Base-by-base conservation (phyloP, 1,140 invertebrate species). In the Temnothorax curvispinosus region DNA sequence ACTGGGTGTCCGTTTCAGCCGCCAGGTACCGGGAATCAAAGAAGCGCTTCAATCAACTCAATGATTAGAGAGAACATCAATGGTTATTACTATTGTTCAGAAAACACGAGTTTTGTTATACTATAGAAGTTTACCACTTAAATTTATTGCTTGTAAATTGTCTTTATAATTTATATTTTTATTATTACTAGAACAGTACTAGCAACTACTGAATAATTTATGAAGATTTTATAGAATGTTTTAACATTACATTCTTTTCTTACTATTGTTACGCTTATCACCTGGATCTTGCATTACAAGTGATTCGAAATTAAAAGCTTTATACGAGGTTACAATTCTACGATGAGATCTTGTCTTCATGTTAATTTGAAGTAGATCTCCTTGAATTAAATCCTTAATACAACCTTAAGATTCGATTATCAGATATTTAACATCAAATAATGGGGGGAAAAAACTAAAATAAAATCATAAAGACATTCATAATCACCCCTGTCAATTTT, bases 1-100 rank as follows among this genome's bases (percentile, higher is more conserved):
- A 74, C 72, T 50, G 54, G 69, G 80, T 84, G 69, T 84, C 67
- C 56, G 52, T 82, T 82, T 74, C 69, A 74, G 27, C 52, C 41
- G 38, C 41, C 41, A 21, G 80, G 50, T 60, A 82, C 32, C 52
- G 38, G 18, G 54, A 71, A 74, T 3, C 62, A 27, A 52, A 41
- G 60, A 21, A 72, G 52, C 35, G 11, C 5, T 35, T 11, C 13
- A n/a, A 56, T 81, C 65, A 71, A 41, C 82, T 41, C 71, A 67
- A 64, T 41, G 15, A 56, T 52, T 67, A 32, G 50, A 60, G 38
- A 27, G 27, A 27, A 65, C 71, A 50, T 81, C 41, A 67, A 64
- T 65, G 15, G 27, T 47, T 32, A 9, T 72, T 72, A 27, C 9
- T 21, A 74, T 27, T 35, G 11, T 77, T 62, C 1, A 11, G 65